These are phyloP conservation scores for Chelon auratus DNA, from an alignment of 2,797 vertebrate species.

Conservation along the genomic window DNA sequence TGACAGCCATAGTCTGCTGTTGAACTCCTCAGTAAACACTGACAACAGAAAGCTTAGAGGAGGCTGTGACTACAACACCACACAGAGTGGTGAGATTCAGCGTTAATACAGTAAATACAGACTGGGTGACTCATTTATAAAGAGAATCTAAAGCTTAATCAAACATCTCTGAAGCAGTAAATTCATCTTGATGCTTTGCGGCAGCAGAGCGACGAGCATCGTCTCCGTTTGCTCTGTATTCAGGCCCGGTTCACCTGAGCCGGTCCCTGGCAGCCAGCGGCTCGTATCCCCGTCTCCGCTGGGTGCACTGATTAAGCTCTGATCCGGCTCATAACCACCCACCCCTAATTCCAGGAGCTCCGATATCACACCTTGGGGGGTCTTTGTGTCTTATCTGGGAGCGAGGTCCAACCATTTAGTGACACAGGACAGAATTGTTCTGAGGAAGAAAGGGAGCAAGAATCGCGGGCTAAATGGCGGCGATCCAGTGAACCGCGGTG, in stretches of 20 bases:
- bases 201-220: background rate
- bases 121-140: background rate
- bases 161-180: background rate
- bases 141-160: constrained; percentile 2
- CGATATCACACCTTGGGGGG: constrained; percentile 44
- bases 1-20: too few species aligned
- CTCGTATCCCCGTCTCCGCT: constrained; percentile 25
- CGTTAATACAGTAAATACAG: background rate
- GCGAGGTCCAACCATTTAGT: constrained; percentile 48
- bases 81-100: too few species aligned
- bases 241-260: constrained; percentile 42
- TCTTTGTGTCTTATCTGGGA: constrained; percentile 63
- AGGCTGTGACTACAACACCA: too few species aligned
- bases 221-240: constrained; percentile 7
- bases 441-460: constrained; percentile 53
- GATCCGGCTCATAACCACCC: constrained; percentile 52
- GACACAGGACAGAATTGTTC: constrained; percentile 57
- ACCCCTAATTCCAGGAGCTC: constrained; percentile 47
- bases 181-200: background rate
- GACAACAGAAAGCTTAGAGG: too few species aligned
- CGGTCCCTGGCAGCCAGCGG: constrained; percentile 23
- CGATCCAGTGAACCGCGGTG: constrained; percentile 26
- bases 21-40: too few species aligned
- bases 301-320: constrained; percentile 41
- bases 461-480: constrained; percentile 54